Evolutionary conservation across 2,113 vertebrate species (phyloP).

Genomic region (Apteryx mantelli): DNA sequence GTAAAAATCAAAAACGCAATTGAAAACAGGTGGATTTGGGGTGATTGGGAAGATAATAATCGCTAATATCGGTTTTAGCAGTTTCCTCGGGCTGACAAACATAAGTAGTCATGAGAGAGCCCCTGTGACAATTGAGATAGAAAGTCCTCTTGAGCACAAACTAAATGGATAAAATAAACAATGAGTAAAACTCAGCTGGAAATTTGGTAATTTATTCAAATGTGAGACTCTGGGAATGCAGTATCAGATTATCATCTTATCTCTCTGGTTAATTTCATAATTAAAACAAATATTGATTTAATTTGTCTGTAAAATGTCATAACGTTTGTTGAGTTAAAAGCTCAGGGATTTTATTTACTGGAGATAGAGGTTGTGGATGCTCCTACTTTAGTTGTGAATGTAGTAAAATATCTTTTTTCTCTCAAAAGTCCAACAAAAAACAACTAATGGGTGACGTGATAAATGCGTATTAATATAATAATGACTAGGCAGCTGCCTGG

Average conservation of each 20-base stretch:
- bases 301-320: background rate
- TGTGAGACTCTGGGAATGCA: background rate
- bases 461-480: background rate
- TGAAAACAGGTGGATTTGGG: background rate
- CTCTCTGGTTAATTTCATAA: background rate
- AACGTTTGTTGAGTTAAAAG: conserved; percentile 5
- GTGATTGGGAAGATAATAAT: background rate
- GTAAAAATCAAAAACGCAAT: background rate
- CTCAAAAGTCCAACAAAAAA: background rate
- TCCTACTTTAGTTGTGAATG: background rate
- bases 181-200: background rate
- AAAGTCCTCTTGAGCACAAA: background rate
- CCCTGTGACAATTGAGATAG: fast-evolving
- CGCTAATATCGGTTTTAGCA: background rate
- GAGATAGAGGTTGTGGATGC: background rate
- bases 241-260: background rate
- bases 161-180: background rate
- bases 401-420: background rate
- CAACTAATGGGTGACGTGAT: background rate
- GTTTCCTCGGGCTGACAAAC: background rate
- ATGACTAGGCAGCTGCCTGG: background rate
- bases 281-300: conserved; percentile 2
- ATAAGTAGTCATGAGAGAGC: background rate
- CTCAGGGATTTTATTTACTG: background rate
- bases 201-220: background rate